phyloP scores from a whole-genome alignment of 2,797 vertebrate genomes.

The Setipinna tenuifilis region DNA sequence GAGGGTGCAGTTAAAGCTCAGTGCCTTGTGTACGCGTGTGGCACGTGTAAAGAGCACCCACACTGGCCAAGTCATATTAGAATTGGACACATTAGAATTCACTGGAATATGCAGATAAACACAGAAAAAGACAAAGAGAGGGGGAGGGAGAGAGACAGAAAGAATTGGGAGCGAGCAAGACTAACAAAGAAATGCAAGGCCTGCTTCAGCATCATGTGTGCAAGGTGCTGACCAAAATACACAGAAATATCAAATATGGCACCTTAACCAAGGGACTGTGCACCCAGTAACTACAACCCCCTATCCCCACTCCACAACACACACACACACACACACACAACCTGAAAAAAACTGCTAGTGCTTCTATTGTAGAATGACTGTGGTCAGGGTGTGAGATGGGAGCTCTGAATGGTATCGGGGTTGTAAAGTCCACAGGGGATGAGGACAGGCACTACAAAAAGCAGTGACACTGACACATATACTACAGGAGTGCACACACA shows the following conservation, averaged over 20 bases:
- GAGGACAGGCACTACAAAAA: too few species aligned
- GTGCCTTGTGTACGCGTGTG: neutral
- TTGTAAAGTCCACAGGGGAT: too few species aligned
- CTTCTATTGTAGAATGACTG: too few species aligned
- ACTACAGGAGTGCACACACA: too few species aligned
- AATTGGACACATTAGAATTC: neutral
- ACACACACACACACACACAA: neutral
- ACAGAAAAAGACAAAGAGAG: neutral
- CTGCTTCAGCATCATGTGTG: neutral
- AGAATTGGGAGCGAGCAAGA: neutral
- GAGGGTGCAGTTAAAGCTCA: neutral
- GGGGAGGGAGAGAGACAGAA: neutral
- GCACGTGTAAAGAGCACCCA: conserved; percentile 3
- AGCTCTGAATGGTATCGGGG: too few species aligned
- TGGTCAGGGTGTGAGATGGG: too few species aligned
- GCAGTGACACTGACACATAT: too few species aligned
- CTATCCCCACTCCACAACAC: neutral
- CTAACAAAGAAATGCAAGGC: neutral
- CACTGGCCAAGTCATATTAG: too few species aligned
- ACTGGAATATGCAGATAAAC: too few species aligned
- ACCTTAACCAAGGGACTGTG: neutral
- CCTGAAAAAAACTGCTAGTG: neutral
- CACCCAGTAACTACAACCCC: neutral
- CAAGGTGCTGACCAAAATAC: neutral
- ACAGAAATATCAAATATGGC: neutral